Conservation (phyloP, 2,888 invertebrate genomes). For the Tinea semifulvella region DNA sequence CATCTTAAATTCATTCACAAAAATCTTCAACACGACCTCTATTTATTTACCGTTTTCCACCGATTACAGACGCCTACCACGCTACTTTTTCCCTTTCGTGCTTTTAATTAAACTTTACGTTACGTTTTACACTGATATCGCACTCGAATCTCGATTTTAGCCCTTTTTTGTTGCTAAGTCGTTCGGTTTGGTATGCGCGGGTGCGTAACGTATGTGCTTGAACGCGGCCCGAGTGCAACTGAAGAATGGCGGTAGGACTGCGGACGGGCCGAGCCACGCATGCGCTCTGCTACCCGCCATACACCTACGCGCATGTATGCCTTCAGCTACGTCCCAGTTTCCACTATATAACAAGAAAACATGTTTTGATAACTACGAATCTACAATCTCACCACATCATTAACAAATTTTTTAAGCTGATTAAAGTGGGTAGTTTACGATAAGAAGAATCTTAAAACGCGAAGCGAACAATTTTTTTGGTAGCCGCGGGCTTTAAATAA, state of each 20-base stretch:
- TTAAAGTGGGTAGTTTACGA: not conserved
- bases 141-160: not conserved
- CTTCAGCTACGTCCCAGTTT: slow-evolving; percentile 13
- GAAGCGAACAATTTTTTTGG: not conserved
- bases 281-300: slow-evolving; percentile 58
- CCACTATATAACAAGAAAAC: slow-evolving; percentile 8
- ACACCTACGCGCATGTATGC: slow-evolving; percentile 62
- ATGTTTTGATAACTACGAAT: not conserved
- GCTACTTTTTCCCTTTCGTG: not conserved
- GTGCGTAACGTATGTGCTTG: slow-evolving; percentile 28
- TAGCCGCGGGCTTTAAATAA: not conserved
- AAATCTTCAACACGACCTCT: slow-evolving; percentile 43
- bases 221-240: slow-evolving; percentile 48
- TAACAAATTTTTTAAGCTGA: slow-evolving; percentile 1
- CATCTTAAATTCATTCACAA: slow-evolving; percentile 67
- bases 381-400: slow-evolving; percentile 3
- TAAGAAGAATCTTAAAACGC: no score
- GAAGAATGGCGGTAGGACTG: slow-evolving; percentile 63
- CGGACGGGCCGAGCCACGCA: slow-evolving; percentile 49
- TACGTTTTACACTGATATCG: slow-evolving; percentile 21
- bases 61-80: not conserved
- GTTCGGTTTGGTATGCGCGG: slow-evolving; percentile 26
- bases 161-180: slow-evolving; percentile 42
- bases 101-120: not conserved
- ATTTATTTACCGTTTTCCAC: slow-evolving; percentile 57